Percentiles rank a stretch among this genome's conserved stretches.
Evolutionary conservation across 2,888 invertebrate species (phyloP).

Genomic region (Onchidella celtica): DNA sequence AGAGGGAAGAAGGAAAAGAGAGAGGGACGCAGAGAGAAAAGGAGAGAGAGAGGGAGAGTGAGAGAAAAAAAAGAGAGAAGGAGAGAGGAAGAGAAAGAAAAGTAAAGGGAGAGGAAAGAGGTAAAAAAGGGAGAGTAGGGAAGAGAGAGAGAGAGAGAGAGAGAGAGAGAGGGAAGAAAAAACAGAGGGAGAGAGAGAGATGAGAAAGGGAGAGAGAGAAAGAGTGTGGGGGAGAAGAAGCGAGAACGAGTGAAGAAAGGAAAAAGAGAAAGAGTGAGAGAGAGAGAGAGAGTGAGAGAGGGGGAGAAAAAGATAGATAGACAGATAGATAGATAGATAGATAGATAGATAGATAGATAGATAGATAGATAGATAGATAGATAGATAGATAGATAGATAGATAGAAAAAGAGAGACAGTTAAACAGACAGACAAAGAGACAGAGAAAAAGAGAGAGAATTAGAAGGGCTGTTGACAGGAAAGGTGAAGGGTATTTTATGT

Average conservation of each 20-base stretch:
- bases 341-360: not conserved
- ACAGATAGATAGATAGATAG: too few species aligned
- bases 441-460: too few species aligned
- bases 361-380: not conserved
- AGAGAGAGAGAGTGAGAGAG: too few species aligned
- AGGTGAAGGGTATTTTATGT: too few species aligned
- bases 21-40: not conserved
- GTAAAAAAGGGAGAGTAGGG: not conserved
- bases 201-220: not conserved
- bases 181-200: not conserved
- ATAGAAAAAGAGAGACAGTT: too few species aligned
- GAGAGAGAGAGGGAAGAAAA: slow-evolving; percentile 4
- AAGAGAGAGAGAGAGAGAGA: not conserved
- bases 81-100: not conserved
- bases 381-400: too few species aligned
- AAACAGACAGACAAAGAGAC: too few species aligned
- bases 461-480: too few species aligned
- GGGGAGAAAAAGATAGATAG: too few species aligned
- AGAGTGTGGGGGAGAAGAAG: too few species aligned
- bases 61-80: not conserved
- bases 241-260: too few species aligned
- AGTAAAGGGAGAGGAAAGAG: not conserved
- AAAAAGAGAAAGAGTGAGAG: too few species aligned
- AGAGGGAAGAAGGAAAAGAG: slow-evolving; percentile 3
- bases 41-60: not conserved